Conservation (phyloP, 2,113 vertebrate genomes). For the Phoenicopterus ruber region DNA sequence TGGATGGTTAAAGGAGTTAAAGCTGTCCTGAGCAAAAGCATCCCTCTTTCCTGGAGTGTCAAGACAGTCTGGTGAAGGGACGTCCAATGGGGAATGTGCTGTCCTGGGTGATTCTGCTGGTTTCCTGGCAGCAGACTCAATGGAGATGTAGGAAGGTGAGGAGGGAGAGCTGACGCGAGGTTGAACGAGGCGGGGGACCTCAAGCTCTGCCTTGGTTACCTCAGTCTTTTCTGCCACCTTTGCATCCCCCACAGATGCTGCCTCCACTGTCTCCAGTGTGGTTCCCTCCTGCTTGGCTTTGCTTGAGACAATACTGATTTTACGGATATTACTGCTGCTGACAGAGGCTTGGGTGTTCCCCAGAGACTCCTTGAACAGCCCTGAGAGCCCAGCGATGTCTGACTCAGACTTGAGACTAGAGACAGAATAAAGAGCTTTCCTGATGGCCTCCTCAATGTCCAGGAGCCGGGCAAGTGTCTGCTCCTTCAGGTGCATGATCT, state of each 20-base stretch:
- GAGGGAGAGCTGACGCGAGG: conserved; percentile 72
- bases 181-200: conserved; percentile 39
- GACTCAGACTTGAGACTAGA: conserved; percentile 89
- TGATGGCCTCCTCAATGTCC: conserved; percentile 89
- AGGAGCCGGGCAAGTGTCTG: conserved; percentile 88
- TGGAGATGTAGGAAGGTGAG: conserved; percentile 86
- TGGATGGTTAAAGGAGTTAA: conserved; percentile 1
- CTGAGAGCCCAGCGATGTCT: conserved; percentile 80
- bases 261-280: neutral
- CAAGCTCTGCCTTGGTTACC: neutral
- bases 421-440: conserved; percentile 89
- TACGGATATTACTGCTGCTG: conserved; percentile 70
- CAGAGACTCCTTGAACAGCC: conserved; percentile 85
- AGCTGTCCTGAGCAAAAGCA: conserved; percentile 2
- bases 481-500: conserved; percentile 88
- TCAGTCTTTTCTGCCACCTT: neutral
- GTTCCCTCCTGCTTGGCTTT: conserved; percentile 40
- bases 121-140: conserved; percentile 83
- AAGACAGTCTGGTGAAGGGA: neutral
- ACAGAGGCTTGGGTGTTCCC: conserved; percentile 55
- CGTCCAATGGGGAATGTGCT: neutral
- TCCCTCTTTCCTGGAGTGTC: conserved; percentile 11
- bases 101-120: conserved; percentile 46
- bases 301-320: conserved; percentile 80
- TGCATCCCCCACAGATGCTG: neutral